Evolutionary conservation across 2,888 invertebrate genomes (phyloP).

Genomic region (Muscina levida): DNA sequence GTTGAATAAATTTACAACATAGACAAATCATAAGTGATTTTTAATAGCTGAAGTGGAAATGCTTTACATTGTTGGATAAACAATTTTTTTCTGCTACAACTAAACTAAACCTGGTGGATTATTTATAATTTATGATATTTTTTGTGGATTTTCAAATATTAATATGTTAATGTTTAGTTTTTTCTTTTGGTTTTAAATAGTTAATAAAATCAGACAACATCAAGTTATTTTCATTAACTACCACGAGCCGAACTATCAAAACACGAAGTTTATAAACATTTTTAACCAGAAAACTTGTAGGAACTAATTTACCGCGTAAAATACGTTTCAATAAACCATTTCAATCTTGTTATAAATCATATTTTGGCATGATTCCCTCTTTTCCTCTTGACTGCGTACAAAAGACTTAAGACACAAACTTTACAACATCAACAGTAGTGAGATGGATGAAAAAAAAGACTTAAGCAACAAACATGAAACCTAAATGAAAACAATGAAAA

Average conservation of each 20-base stretch:
- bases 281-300: too few species aligned
- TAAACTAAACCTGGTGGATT: too few species aligned
- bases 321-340: conserved; percentile 35
- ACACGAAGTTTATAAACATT: conserved; percentile 26
- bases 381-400: neutral
- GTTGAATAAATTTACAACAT: conserved; percentile 1
- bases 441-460: conserved; percentile 51
- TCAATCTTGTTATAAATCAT: neutral
- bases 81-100: neutral
- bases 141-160: neutral
- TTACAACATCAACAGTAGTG: neutral
- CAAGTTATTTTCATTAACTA: neutral
- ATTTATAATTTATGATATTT: too few species aligned
- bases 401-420: conserved; percentile 43
- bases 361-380: conserved; percentile 13
- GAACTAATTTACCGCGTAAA: too few species aligned
- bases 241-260: too few species aligned
- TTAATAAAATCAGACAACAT: too few species aligned
- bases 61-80: conserved; percentile 19
- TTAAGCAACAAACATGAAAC: conserved; percentile 56
- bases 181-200: neutral
- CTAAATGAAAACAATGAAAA: conserved; percentile 24
- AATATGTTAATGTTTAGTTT: neutral
- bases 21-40: too few species aligned
- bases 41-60: too few species aligned